A percentile compares a stretch with the other conserved stretches of the same genome.
Conservation (phyloP, 1,140 invertebrate species). For the Heliconius congener region DNA sequence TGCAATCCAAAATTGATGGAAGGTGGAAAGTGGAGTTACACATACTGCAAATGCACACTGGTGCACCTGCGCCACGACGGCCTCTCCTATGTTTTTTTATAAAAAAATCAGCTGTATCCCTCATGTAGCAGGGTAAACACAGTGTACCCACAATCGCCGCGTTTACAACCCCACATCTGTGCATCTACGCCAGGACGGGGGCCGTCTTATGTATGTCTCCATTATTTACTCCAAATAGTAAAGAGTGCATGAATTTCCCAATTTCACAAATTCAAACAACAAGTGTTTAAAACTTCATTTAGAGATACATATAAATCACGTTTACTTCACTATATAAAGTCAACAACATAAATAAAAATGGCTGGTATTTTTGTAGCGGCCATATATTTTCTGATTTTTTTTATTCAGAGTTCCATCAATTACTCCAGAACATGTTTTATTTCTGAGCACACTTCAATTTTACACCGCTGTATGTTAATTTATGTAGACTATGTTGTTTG, state of each 20-base stretch:
- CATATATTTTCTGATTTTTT: constrained; percentile 2
- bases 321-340: not conserved
- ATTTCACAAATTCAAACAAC: not conserved
- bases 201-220: too few relatives aligned
- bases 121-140: too few relatives aligned
- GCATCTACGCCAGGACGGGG: too few relatives aligned
- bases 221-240: not conserved
- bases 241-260: not conserved
- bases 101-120: too few relatives aligned
- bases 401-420: constrained; percentile 14
- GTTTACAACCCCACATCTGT: too few relatives aligned
- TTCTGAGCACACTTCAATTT: constrained; percentile 2
- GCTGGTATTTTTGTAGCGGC: constrained; percentile 10
- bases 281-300: constrained; percentile 1
- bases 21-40: too few relatives aligned
- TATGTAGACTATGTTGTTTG: not conserved
- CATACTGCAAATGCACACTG: too few relatives aligned
- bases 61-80: too few relatives aligned
- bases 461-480: not conserved
- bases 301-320: not conserved
- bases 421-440: constrained; percentile 12
- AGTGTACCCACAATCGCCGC: too few relatives aligned
- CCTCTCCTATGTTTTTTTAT: too few relatives aligned
- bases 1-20: too few relatives aligned
- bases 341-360: constrained; percentile 20